phyloP scores from a whole-genome alignment of 2,888 invertebrate species.

The Corythucha ciliata region DNA sequence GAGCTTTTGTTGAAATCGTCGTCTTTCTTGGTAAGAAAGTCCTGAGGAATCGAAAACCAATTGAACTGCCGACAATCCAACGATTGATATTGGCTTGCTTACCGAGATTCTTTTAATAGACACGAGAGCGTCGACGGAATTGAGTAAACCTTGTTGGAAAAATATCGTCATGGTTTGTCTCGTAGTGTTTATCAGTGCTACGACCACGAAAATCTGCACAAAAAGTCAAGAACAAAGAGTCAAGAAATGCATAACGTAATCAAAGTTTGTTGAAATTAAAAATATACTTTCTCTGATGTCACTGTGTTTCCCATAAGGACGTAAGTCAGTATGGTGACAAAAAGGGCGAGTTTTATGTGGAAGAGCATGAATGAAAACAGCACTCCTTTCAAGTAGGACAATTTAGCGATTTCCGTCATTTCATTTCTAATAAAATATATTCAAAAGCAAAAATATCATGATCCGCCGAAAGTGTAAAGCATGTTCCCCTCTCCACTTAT shows the following conservation, averaged over 20 bases:
- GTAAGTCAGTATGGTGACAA: conserved; percentile 62
- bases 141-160: conserved; percentile 75
- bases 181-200: conserved; percentile 81
- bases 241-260: too few species aligned
- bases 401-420: conserved; percentile 59
- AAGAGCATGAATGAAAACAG: conserved; percentile 70
- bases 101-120: conserved; percentile 59
- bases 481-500: too few species aligned
- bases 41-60: too few species aligned
- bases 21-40: too few species aligned
- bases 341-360: conserved; percentile 69
- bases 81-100: too few species aligned
- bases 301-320: conserved; percentile 55
- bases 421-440: too few species aligned
- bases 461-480: too few species aligned
- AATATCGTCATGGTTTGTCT: conserved; percentile 78
- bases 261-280: too few species aligned
- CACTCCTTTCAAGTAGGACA: conserved; percentile 57
- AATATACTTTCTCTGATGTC: conserved; percentile 63
- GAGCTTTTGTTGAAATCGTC: too few species aligned
- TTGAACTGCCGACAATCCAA: too few species aligned
- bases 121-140: conserved; percentile 68
- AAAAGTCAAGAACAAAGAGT: too few species aligned
- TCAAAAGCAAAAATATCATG: too few species aligned
- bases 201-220: conserved; percentile 62